Percentiles rank a stretch among this genome's conserved stretches.
Conservation (phyloP, 2,113 vertebrate species). For the Tachysurus vachellii region DNA sequence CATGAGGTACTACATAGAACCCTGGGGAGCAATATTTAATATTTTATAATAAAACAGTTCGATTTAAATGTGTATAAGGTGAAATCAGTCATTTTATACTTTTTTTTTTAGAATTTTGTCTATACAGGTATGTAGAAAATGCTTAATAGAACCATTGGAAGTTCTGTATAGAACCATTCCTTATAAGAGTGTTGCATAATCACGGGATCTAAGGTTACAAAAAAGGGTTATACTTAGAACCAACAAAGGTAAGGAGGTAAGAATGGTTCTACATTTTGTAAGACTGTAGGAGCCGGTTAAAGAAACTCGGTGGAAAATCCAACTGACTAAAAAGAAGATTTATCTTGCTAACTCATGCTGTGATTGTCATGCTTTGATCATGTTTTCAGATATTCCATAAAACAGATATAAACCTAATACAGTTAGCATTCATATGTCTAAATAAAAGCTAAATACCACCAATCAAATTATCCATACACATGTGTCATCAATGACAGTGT, state of each 20-base stretch:
- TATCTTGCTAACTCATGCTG: neutral
- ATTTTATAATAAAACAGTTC: too few species aligned
- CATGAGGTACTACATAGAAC: neutral
- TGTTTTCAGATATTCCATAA: neutral
- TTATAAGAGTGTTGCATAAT: too few species aligned
- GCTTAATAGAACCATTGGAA: neutral
- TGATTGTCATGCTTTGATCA: neutral
- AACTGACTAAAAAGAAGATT: neutral
- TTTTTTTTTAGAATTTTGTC: too few species aligned
- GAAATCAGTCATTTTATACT: too few species aligned
- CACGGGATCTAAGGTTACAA: too few species aligned
- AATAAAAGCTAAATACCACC: constrained; percentile 12
- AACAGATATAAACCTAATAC: neutral
- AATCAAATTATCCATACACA: neutral
- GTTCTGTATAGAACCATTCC: too few species aligned
- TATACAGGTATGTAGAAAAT: too few species aligned
- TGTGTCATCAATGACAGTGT: neutral
- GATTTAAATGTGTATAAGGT: too few species aligned
- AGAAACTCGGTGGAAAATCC: neutral
- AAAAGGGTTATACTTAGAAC: too few species aligned
- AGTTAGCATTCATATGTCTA: neutral
- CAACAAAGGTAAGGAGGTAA: too few species aligned
- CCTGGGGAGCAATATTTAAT: neutral
- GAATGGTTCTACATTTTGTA: neutral
- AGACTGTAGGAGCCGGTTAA: neutral